Evolutionary conservation across 2,888 invertebrate genomes (phyloP), one percentile per base, ranked within the genome.

Genomic region (Cloeon dipterum): DNA sequence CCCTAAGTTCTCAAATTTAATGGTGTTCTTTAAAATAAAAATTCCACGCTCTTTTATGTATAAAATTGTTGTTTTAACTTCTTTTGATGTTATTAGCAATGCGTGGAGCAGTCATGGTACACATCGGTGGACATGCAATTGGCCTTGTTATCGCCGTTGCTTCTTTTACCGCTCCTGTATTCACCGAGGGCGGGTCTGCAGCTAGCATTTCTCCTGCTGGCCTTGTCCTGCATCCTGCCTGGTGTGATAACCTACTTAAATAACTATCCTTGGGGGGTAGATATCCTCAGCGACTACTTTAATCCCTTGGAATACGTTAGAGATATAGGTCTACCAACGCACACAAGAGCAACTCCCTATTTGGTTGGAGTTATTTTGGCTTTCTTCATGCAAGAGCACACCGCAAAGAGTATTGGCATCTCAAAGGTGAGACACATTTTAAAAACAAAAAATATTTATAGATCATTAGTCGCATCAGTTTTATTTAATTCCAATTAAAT

Each of bases 311-410:
- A 8, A 34, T 19, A 19, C 20, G 33, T 36, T n/a, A 5, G 29
- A n/a, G 63, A 60, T 39, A 66, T 64, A 1, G 76, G 76, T 45
- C 68, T 74, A 14, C 75, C 73, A 51, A 76, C 76, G 0, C 76
- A 77, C 44, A 74, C 75, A 72, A 65, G 74, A 48, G 69, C 73
- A 45, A 65, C 64, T n/a, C 65, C 70, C 0, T 76, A 76, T 48
- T 66, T 69, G 41, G 61, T 74, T 48, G 77, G 76, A 5, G 50
- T 77, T 35, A 45, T 73, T n/a, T 67, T 67, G n/a, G 76, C 74
- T 21, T 74, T 69, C 45, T 37, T 33, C 11, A 10, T 35, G 8
- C 8, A 29, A n/a, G n/a, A n/a, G n/a, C n/a, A n/a, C n/a, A n/a
- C n/a, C n/a, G n/a, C n/a, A n/a, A n/a, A n/a, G n/a, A n/a, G n/a